Evolutionary conservation across 2,113 vertebrate genomes (phyloP), one percentile per base, ranked within the genome.

Genomic region (Hypocryptadius cinnamomeus): DNA sequence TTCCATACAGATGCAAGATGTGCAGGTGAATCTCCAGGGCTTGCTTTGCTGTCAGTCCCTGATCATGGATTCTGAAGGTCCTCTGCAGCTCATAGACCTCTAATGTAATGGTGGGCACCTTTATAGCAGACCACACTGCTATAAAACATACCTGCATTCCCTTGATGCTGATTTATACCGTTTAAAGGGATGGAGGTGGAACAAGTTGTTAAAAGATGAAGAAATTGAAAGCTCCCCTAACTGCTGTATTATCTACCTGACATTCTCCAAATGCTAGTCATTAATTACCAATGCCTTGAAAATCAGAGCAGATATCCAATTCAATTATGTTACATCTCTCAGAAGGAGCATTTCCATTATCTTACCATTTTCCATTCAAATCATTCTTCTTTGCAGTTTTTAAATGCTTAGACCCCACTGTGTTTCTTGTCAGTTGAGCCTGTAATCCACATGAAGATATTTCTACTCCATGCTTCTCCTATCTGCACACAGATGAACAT

Each of bases 281-380:
- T 82, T 95, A 93, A 90, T 96, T 95, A 93, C 83, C 90, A 86
- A 81, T 83, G 78, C 90, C 73, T 86, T 79, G 69, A 66, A 71
- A 95, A 89, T 95, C 65, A 77, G 31, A 88, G 69, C 31, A 83
- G 78, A 77, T 96, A 93, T 12, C 51, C 23, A 7, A 84, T 91
- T 85, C 53, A 91, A 86, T 83, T 64, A 69, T 9, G 9, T 94
- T 88, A 56, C 42, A 66, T 80, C 24, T 90, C 81, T 79, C 72
- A 96, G 56, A 14, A 21, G 72, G 80, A 89, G 69, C 73, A 60
- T 74, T 92, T 88, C 78, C 42, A 48, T 57, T 77, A 53, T 90
- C 56, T 80, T 96, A 80, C 21, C 44, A 79, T 87, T 95, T 89
- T 73, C 65, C 78, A 78, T 71, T 85, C 90, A 93, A 81, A 78